A percentile compares a stretch with the other conserved stretches of the same genome.
phyloP scores from a whole-genome alignment of 2,113 vertebrate species.

The Alaudala cheleensis region DNA sequence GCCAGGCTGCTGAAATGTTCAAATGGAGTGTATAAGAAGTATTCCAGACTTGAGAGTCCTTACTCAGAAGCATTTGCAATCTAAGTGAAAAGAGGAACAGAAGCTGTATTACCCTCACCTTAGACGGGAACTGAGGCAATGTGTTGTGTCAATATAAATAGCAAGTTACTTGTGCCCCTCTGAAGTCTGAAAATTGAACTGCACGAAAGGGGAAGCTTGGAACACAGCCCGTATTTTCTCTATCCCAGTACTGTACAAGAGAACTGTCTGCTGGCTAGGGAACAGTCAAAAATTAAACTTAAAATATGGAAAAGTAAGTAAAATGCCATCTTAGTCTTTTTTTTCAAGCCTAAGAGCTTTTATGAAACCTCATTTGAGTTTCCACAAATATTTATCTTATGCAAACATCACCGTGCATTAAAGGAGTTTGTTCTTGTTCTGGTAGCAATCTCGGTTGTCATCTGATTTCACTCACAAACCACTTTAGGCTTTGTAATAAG shows the following conservation, averaged over 20 bases:
- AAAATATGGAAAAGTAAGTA: background rate
- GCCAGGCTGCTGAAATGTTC: background rate
- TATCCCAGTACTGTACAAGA: background rate
- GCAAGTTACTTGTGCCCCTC: background rate
- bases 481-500: slow-evolving; percentile 1
- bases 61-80: background rate
- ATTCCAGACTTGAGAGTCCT: background rate
- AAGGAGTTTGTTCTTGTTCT: slow-evolving; percentile 36
- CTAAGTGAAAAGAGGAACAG: background rate
- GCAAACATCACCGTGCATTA: slow-evolving; percentile 26
- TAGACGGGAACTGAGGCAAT: background rate
- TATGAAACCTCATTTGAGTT: slow-evolving; percentile 3
- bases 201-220: background rate
- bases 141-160: background rate
- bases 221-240: background rate
- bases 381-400: slow-evolving; percentile 21
- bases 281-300: background rate
- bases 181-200: slow-evolving; percentile 2
- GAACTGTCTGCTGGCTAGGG: background rate
- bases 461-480: slow-evolving; percentile 41
- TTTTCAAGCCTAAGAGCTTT: slow-evolving; percentile 6
- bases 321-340: background rate
- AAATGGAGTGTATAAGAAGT: background rate
- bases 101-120: background rate
- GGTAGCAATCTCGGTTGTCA: background rate